A percentile compares a stretch with the other conserved stretches of the same genome.
Evolutionary conservation across 2,888 invertebrate genomes (phyloP).

Genomic region (Polia nebulosa): DNA sequence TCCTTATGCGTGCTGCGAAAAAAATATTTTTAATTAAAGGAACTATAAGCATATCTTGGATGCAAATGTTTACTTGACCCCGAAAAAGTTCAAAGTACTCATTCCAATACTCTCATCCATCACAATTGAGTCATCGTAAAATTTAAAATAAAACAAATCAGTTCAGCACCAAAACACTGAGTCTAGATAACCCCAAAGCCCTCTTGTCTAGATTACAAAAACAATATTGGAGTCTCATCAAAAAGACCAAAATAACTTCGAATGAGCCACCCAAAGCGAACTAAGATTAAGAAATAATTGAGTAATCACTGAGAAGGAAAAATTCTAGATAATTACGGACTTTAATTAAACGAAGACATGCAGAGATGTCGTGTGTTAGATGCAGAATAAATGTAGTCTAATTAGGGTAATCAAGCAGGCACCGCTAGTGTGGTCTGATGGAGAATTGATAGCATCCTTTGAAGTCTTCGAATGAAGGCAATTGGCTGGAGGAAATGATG

Average conservation of each 20-base stretch:
- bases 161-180: neutral
- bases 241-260: conserved; percentile 19
- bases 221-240: conserved; percentile 18
- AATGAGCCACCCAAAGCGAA: conserved; percentile 23
- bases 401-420: conserved; percentile 49
- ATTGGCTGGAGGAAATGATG: conserved; percentile 34
- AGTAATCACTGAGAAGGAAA: conserved; percentile 17
- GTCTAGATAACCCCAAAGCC: conserved; percentile 41
- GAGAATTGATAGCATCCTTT: conserved; percentile 28
- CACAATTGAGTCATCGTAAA: neutral
- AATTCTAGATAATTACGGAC: conserved; percentile 29
- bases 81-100: conserved; percentile 25
- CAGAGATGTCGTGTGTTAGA: conserved; percentile 48
- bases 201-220: conserved; percentile 20
- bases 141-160: neutral
- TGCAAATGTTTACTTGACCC: conserved; percentile 6
- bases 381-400: conserved; percentile 42
- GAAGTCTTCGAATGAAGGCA: conserved; percentile 21
- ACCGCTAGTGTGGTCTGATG: conserved; percentile 48
- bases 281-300: conserved; percentile 19
- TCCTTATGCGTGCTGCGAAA: neutral
- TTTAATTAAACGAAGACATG: conserved; percentile 50
- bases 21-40: neutral
- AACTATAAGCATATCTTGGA: neutral
- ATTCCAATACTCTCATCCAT: conserved; percentile 3